These are phyloP conservation scores for Polypedilum pembai DNA, from an alignment of 1,140 invertebrate species.

Conservation along the genomic window DNA sequence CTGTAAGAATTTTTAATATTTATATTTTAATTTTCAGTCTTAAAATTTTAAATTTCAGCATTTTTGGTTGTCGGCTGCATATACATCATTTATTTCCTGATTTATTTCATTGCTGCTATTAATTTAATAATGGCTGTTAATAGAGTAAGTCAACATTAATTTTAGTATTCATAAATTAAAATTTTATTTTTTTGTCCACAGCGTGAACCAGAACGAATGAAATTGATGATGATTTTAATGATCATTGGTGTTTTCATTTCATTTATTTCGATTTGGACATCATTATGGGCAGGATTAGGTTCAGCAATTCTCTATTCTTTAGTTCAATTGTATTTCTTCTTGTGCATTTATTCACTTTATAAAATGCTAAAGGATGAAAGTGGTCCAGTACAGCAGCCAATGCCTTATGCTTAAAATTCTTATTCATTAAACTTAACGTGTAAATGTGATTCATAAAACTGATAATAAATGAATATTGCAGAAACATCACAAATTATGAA, in stretches of 20 bases:
- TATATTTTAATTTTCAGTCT: background rate
- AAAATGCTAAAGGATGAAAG: background rate
- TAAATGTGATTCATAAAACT: too few relatives aligned
- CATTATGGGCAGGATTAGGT: background rate
- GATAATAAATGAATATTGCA: too few relatives aligned
- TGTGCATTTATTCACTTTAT: slow-evolving; percentile 14
- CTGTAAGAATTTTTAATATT: background rate
- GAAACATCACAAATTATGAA: too few relatives aligned
- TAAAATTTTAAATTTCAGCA: background rate
- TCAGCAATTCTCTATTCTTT: background rate
- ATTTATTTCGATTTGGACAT: background rate
- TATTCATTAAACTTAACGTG: too few relatives aligned
- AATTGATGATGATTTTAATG: background rate
- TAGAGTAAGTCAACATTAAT: background rate
- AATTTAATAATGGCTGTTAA: background rate
- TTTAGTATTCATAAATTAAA: background rate
- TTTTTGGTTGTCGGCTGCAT: background rate
- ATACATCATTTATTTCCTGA: background rate
- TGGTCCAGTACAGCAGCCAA: background rate
- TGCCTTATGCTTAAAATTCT: background rate
- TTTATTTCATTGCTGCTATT: slow-evolving; percentile 4
- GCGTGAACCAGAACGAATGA: background rate
- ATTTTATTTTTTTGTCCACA: background rate
- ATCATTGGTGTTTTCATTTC: background rate
- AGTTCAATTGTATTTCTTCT: background rate